A percentile compares a stretch with the other conserved stretches of the same genome.
Evolutionary conservation across 2,113 vertebrate species (phyloP).

Genomic region (Ceyx margarethae): DNA sequence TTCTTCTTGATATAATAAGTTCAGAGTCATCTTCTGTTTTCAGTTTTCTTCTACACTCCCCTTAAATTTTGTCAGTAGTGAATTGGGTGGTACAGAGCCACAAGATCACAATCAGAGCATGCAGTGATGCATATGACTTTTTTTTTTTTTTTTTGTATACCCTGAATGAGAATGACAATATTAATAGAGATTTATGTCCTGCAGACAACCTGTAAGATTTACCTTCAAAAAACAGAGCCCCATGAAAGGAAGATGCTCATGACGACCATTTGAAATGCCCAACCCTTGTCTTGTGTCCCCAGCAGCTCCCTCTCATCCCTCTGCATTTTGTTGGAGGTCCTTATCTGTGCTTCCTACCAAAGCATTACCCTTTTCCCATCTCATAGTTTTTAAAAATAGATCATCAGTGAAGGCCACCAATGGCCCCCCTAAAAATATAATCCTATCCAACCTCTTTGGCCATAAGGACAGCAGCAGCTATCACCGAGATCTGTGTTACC

Average conservation of each 20-base stretch:
- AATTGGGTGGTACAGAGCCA: fast-evolving
- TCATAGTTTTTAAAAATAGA: neutral
- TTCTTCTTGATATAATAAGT: neutral
- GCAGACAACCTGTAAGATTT: neutral
- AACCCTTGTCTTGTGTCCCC: neutral
- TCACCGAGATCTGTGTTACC: neutral
- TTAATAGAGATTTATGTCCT: neutral
- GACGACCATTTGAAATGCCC: fast-evolving
- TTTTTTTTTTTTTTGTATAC: neutral
- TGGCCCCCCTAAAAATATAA: neutral
- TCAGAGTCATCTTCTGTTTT: neutral
- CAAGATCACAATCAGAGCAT: neutral
- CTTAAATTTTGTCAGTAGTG: neutral
- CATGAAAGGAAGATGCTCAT: neutral
- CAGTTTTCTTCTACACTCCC: neutral
- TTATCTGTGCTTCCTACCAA: neutral
- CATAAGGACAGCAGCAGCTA: neutral
- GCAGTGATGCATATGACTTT: fast-evolving
- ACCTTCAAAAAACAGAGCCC: neutral
- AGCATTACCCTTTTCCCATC: fast-evolving
- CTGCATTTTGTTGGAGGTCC: neutral
- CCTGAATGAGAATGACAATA: fast-evolving
- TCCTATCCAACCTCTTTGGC: neutral
- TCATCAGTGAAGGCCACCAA: neutral
- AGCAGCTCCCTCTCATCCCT: neutral